Evolutionary conservation across 2,888 invertebrate genomes (phyloP).

Genomic region (Drosophila prolongata): DNA sequence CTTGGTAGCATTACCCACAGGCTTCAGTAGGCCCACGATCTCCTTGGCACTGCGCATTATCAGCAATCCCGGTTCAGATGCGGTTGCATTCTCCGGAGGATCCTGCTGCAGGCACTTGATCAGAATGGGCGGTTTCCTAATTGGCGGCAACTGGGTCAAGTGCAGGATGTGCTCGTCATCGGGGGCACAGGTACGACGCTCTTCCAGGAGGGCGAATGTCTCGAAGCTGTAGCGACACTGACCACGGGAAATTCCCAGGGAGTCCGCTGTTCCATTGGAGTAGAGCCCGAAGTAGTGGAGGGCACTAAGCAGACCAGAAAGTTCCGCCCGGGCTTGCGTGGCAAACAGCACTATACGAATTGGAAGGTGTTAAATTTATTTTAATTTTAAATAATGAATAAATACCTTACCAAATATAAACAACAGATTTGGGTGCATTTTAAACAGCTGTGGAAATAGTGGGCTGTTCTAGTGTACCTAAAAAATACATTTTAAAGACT

Average conservation of each 20-base stretch:
- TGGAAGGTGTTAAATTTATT: neutral
- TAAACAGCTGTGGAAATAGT: slow-evolving; percentile 22
- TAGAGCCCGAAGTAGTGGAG: slow-evolving; percentile 58
- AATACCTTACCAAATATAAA: slow-evolving; percentile 41
- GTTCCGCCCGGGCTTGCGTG: slow-evolving; percentile 32
- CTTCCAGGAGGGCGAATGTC: slow-evolving; percentile 70
- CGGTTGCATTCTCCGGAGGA: slow-evolving; percentile 10
- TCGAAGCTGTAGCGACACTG: slow-evolving; percentile 78
- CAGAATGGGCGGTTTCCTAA: slow-evolving; percentile 78
- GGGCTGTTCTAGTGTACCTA: neutral
- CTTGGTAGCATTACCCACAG: slow-evolving; percentile 85
- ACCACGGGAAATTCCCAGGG: slow-evolving; percentile 70
- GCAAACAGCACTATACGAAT: slow-evolving; percentile 31
- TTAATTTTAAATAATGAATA: no score
- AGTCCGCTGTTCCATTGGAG: slow-evolving; percentile 51
- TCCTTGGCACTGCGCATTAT: slow-evolving; percentile 82
- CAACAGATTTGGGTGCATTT: slow-evolving; percentile 29
- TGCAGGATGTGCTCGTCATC: slow-evolving; percentile 78
- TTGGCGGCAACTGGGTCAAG: slow-evolving; percentile 51
- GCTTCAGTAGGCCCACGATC: slow-evolving; percentile 80
- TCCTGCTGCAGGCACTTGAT: slow-evolving; percentile 80
- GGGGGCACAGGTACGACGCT: slow-evolving; percentile 66
- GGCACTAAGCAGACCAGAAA: slow-evolving; percentile 51
- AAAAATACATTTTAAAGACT: neutral
- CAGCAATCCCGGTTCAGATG: slow-evolving; percentile 53